These are phyloP conservation scores for Eupithecia insigniata DNA, from an alignment of 2,888 invertebrate genomes.

Conservation along the genomic window DNA sequence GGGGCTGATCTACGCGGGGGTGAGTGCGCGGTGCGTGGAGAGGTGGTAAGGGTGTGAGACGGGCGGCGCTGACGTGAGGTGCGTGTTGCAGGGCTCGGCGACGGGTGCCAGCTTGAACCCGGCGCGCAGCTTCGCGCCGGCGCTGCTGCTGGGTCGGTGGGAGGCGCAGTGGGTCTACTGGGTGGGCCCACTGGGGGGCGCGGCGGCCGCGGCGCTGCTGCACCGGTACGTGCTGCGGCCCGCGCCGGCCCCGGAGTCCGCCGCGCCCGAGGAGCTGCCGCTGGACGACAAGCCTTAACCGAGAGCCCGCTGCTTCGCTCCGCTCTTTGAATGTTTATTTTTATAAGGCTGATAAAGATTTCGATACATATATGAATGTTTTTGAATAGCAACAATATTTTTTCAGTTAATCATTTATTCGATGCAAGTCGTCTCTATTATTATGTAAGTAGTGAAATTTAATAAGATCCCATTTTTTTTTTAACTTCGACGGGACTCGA, in stretches of 20 bases:
- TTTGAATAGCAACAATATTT: too few relatives aligned
- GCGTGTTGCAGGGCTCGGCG: slow-evolving; percentile 80
- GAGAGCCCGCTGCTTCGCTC: slow-evolving; percentile 11
- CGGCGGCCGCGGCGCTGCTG: slow-evolving; percentile 63
- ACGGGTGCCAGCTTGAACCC: slow-evolving; percentile 90
- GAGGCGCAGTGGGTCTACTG: slow-evolving; percentile 87
- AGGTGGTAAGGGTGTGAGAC: not conserved
- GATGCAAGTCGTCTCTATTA: too few relatives aligned
- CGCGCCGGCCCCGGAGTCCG: slow-evolving; percentile 61
- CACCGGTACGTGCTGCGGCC: slow-evolving; percentile 61
- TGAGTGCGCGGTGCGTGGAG: slow-evolving; percentile 45
- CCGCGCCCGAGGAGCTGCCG: slow-evolving; percentile 81
- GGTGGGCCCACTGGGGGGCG: slow-evolving; percentile 72
- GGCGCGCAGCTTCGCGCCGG: slow-evolving; percentile 89
- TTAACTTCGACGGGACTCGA: too few relatives aligned
- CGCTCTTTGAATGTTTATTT: not conserved
- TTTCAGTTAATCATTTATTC: too few relatives aligned
- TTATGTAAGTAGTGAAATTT: too few relatives aligned
- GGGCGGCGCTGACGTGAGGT: not conserved
- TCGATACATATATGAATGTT: not conserved
- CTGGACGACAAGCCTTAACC: slow-evolving; percentile 72
- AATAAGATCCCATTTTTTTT: too few relatives aligned
- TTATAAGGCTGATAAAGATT: not conserved
- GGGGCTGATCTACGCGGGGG: slow-evolving; percentile 72
- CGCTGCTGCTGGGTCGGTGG: slow-evolving; percentile 86